These are phyloP conservation scores for Theristicus caerulescens DNA, from an alignment of 2,113 vertebrate species.

Conservation along the genomic window DNA sequence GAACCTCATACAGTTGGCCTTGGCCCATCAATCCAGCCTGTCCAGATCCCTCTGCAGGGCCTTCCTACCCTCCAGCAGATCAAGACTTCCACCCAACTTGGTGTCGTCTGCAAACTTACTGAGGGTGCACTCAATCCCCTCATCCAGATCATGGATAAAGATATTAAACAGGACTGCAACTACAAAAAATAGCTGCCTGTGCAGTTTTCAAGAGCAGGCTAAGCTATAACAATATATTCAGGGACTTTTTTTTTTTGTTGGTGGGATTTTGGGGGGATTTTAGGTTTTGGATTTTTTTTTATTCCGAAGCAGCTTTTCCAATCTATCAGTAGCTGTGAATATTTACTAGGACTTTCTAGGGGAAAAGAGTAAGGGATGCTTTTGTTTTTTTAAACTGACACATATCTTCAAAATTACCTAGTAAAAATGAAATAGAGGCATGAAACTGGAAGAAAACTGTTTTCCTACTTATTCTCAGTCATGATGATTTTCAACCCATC, in stretches of 20 bases:
- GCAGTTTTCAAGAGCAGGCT: neutral
- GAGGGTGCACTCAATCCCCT: too few relatives aligned
- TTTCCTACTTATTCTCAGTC: neutral
- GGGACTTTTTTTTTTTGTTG: neutral
- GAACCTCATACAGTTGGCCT: too few relatives aligned
- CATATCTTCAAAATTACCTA: neutral
- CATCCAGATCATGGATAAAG: too few relatives aligned
- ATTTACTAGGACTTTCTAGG: neutral
- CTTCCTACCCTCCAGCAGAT: too few relatives aligned
- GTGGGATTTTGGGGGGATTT: rapidly evolving
- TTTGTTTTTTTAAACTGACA: neutral
- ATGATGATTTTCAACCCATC: neutral
- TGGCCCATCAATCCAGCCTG: too few relatives aligned
- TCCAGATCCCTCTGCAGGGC: too few relatives aligned
- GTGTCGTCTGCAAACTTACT: too few relatives aligned
- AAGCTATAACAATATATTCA: neutral
- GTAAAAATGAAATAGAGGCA: neutral
- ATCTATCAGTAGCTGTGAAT: neutral
- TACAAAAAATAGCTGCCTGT: neutral
- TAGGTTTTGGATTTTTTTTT: rapidly evolving
- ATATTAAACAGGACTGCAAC: neutral
- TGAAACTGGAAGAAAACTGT: neutral
- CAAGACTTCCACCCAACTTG: too few relatives aligned
- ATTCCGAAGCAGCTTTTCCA: neutral
- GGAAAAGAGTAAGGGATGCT: rapidly evolving